Percentiles rank a stretch among this genome's conserved stretches.
Conservation (phyloP, 2,113 vertebrate species). For the Cranoglanis bouderius region DNA sequence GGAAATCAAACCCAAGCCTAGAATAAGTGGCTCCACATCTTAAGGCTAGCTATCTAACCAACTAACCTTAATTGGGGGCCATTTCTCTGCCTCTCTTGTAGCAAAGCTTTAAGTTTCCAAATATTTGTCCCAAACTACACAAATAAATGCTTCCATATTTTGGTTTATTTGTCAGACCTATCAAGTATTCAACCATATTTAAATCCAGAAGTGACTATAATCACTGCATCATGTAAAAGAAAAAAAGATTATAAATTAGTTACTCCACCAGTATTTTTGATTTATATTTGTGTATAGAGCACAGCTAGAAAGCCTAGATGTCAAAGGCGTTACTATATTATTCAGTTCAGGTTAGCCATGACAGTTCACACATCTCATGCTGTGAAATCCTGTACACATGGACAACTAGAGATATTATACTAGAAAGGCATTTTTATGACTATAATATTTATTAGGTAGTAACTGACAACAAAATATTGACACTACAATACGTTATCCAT, state of each 20-base stretch:
- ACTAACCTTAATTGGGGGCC: conserved; percentile 44
- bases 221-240: not conserved
- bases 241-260: not conserved
- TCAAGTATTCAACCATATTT: conserved; percentile 35
- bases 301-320: not conserved
- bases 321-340: not conserved
- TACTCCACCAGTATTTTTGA: not conserved
- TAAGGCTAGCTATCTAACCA: conserved; percentile 52
- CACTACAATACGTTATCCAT: not conserved
- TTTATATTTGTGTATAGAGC: not conserved
- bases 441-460: too few relatives aligned
- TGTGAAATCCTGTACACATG: not conserved
- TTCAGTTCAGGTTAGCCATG: not conserved
- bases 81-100: conserved; percentile 44
- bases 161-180: conserved; percentile 33
- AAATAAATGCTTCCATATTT: conserved; percentile 44
- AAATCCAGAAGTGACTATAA: conserved; percentile 5
- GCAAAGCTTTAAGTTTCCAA: conserved; percentile 41
- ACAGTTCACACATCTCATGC: not conserved
- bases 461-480: not conserved
- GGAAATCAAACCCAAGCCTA: conserved; percentile 65
- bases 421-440: not conserved
- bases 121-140: conserved; percentile 42
- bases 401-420: not conserved
- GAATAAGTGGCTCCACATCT: conserved; percentile 57